Evolutionary conservation across 2,888 invertebrate species (phyloP), one percentile per base, ranked within the genome.

Genomic region (Tanytarsus gracilentus): DNA sequence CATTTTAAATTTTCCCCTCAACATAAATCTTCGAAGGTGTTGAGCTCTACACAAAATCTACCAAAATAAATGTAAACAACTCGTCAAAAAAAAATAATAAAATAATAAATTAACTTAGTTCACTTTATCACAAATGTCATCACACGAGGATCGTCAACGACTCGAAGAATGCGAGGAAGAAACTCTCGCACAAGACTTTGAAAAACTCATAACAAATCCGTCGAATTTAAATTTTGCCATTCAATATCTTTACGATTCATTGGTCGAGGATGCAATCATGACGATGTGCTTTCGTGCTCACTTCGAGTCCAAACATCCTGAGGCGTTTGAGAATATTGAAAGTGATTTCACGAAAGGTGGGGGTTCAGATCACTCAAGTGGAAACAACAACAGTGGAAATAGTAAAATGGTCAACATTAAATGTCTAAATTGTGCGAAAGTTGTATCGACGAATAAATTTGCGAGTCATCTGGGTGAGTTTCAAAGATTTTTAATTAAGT

Each of bases 361-460:
- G n/a, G n/a, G n/a, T n/a, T n/a, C n/a, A n/a, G n/a, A n/a, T n/a
- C n/a, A n/a, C 44, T 44, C 44, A 23, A 11, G 11, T 7, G 23
- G 23, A 11, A 25, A 40, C 11, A 23, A 53, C 53, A 29, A 53
- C 53, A 33, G 53, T 21, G 27, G 23, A 2, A 23, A 23, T n/a
- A 40, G 40, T 14, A 56, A 56, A 27, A 9, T 56, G 6, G 14
- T 40, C 3, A 56, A 56, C 18, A 48, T 44, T 30, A 58, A 58
- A 48, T 58, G 58, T 23, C 14, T 48, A 6, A 58, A 58, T 4
- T 58, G 58, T 30, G 58, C 44, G 4, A 58, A 58, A 23, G 40
- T 40, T n/a, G 58, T 58, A 5, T 58, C 58, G 2, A 30, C 48
- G 0, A 58, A 29, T 14, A 58, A 58, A 30, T 58, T 21, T 44